These are phyloP conservation scores for Manis pentadactyla DNA, from an alignment of 2,797 vertebrate genomes.

Conservation along the genomic window DNA sequence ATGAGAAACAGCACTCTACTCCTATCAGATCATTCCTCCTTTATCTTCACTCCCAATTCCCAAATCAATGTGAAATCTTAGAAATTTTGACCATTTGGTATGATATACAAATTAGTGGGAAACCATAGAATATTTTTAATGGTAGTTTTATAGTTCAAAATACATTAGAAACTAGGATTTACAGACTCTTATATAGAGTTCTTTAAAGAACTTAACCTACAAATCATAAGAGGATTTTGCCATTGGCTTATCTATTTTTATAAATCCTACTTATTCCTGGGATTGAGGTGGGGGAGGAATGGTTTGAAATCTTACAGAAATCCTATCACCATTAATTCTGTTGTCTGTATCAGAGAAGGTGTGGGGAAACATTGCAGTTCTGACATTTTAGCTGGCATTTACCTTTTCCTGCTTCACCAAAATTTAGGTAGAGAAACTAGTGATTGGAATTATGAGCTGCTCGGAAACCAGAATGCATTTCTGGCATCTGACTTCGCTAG, in stretches of 20 bases:
- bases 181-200: neutral
- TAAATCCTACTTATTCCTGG: neutral
- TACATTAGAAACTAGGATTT: neutral
- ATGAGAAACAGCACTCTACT: neutral
- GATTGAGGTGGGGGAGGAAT: neutral
- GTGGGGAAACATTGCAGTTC: neutral
- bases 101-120: neutral
- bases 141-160: constrained; percentile 31
- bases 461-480: neutral
- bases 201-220: neutral
- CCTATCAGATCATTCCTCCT: neutral
- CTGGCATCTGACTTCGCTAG: neutral
- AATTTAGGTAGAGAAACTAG: neutral
- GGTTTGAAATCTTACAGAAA: neutral
- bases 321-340: neutral
- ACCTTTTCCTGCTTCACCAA: constrained; percentile 21
- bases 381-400: neutral
- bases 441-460: constrained; percentile 16
- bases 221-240: neutral
- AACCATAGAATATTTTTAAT: constrained; percentile 39
- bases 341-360: neutral
- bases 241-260: neutral
- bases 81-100: neutral
- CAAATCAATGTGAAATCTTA: neutral
- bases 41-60: neutral